Percentiles rank a stretch among this genome's conserved stretches.
These are phyloP conservation scores for Melierax canorus DNA, from an alignment of 2,113 vertebrate genomes.

Conservation along the genomic window DNA sequence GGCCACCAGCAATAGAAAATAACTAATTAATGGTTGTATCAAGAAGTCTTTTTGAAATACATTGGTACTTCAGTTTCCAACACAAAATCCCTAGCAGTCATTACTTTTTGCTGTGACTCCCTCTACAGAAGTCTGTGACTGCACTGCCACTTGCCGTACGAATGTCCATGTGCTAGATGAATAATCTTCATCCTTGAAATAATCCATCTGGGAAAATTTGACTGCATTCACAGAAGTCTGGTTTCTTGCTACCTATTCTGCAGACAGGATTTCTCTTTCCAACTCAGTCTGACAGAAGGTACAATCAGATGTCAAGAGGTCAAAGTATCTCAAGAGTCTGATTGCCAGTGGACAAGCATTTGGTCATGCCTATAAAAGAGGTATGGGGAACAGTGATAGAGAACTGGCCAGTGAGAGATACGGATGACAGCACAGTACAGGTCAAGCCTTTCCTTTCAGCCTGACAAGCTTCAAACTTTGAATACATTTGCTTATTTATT, in stretches of 20 bases:
- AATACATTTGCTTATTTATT: not conserved
- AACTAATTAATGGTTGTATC: not conserved
- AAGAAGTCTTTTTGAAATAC: not conserved
- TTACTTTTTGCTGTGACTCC: not conserved
- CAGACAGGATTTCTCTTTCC: not conserved
- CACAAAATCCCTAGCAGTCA: not conserved
- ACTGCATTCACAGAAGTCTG: not conserved
- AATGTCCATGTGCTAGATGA: not conserved
- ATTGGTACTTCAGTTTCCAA: not conserved
- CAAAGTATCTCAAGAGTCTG: not conserved
- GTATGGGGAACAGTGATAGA: rapidly evolving
- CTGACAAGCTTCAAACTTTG: not conserved
- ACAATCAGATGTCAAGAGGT: not conserved
- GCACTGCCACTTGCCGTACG: not conserved
- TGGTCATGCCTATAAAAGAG: not conserved
- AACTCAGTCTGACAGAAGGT: not conserved
- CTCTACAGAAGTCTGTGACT: not conserved
- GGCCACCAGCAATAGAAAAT: not conserved
- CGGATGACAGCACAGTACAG: not conserved
- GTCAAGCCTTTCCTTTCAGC: not conserved
- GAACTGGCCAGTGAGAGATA: not conserved
- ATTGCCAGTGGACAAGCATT: not conserved
- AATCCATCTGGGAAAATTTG: not conserved
- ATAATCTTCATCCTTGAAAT: not conserved
- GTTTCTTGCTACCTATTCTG: not conserved